Conservation (phyloP, 2,113 vertebrate genomes). For the Phylloscopus trochilus region DNA sequence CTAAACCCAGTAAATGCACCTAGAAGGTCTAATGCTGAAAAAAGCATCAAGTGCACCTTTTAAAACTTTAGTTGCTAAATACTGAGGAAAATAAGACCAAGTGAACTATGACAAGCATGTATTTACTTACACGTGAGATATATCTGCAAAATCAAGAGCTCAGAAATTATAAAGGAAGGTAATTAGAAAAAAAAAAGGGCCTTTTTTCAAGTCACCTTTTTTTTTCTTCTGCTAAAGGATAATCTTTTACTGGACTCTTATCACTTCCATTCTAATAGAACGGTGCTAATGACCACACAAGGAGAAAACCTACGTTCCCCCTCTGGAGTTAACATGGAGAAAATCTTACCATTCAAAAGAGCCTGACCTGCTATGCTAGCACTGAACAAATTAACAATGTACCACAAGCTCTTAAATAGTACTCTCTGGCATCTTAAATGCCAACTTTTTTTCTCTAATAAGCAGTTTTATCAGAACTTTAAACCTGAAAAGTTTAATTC, state of each 20-base stretch:
- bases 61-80: not conserved
- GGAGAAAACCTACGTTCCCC: slow-evolving; percentile 42
- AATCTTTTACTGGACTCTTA: not conserved
- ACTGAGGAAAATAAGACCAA: not conserved
- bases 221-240: not conserved
- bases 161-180: not conserved
- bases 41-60: not conserved
- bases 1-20: not conserved
- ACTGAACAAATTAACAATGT: slow-evolving; percentile 42
- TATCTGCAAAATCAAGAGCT: not conserved
- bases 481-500: not conserved
- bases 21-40: not conserved
- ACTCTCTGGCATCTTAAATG: slow-evolving; percentile 36
- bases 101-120: not conserved
- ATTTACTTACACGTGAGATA: not conserved
- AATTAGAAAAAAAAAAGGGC: not conserved
- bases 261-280: slow-evolving; percentile 20
- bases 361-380: slow-evolving; percentile 16
- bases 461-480: not conserved
- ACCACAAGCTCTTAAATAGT: slow-evolving; percentile 49
- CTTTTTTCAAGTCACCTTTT: not conserved
- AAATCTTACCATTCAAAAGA: slow-evolving; percentile 38
- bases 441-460: slow-evolving; percentile 11
- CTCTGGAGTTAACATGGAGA: slow-evolving; percentile 37
- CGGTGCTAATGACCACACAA: slow-evolving; percentile 64